A percentile compares a stretch with the other conserved stretches of the same genome.
Conservation (phyloP, 2,888 invertebrate species). For the Temnothorax rugatulus region DNA sequence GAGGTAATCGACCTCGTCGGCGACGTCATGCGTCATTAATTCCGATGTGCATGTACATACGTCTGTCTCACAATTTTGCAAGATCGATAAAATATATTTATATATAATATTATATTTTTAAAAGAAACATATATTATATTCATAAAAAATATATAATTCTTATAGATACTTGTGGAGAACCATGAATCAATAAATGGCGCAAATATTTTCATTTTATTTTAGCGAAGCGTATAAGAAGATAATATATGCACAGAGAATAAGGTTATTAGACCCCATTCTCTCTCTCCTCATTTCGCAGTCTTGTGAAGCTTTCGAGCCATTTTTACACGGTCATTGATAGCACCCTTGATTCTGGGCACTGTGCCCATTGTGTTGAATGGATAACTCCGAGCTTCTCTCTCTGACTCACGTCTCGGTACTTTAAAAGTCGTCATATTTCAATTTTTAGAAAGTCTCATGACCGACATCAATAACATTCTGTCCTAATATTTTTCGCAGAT, state of each 20-base stretch:
- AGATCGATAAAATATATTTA: background rate
- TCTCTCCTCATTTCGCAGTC: constrained; percentile 8
- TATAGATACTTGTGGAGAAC: background rate
- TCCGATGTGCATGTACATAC: background rate
- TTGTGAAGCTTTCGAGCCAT: constrained; percentile 22
- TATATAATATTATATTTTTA: background rate
- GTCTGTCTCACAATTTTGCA: background rate
- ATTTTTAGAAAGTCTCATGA: constrained; percentile 39
- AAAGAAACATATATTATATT: background rate
- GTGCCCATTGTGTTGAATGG: constrained; percentile 53
- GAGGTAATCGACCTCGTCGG: background rate
- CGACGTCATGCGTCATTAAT: background rate
- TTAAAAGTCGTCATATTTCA: constrained; percentile 50
- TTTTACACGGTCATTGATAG: constrained; percentile 47
- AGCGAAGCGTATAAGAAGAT: background rate
- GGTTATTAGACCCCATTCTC: constrained; percentile 27
- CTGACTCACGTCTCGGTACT: background rate
- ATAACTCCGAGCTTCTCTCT: constrained; percentile 14
- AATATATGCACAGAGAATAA: constrained; percentile 10
- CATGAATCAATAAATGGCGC: background rate
- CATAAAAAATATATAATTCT: background rate
- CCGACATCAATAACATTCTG: constrained; percentile 24
- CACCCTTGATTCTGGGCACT: constrained; percentile 43
- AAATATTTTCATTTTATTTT: constrained; percentile 30
- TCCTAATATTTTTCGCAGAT: constrained; percentile 17